Evolutionary conservation across 1,140 invertebrate species (phyloP).

Genomic region (Musca domestica): DNA sequence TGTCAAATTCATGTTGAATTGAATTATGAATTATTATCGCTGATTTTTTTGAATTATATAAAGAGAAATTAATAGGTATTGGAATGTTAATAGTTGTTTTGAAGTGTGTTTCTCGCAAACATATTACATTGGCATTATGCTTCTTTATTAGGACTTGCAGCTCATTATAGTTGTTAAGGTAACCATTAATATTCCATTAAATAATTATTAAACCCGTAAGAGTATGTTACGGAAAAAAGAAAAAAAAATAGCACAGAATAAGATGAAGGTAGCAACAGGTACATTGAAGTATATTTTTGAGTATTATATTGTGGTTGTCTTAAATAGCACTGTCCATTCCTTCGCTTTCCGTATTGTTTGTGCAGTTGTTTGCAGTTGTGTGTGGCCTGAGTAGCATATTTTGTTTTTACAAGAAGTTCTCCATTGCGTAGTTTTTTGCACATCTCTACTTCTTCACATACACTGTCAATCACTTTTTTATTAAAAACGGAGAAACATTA

Average conservation of each 20-base stretch:
- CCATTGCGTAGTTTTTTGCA: neutral
- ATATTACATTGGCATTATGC: conserved; percentile 26
- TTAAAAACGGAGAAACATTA: neutral
- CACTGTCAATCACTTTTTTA: conserved; percentile 2
- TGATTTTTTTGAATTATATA: conserved; percentile 15
- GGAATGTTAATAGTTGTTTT: conserved; percentile 18
- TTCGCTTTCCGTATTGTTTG: no score
- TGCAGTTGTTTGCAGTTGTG: no score
- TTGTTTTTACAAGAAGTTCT: neutral
- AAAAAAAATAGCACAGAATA: no score
- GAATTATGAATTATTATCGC: conserved; percentile 24
- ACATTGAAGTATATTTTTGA: no score
- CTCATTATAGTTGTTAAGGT: conserved; percentile 28
- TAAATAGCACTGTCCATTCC: no score
- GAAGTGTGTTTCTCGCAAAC: conserved; percentile 25
- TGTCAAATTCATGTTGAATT: conserved; percentile 16
- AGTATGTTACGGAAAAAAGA: neutral
- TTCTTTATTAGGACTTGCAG: conserved; percentile 26
- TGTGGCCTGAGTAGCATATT: no score
- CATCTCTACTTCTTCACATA: neutral
- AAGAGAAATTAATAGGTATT: conserved; percentile 25
- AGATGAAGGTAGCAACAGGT: no score
- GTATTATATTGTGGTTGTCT: no score
- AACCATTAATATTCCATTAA: conserved; percentile 29
- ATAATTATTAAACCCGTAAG: conserved; percentile 24